Evolutionary conservation across 2,797 vertebrate species (phyloP), one percentile per base, ranked within the genome.

Genomic region (Enteromius unitaeniatus): DNA sequence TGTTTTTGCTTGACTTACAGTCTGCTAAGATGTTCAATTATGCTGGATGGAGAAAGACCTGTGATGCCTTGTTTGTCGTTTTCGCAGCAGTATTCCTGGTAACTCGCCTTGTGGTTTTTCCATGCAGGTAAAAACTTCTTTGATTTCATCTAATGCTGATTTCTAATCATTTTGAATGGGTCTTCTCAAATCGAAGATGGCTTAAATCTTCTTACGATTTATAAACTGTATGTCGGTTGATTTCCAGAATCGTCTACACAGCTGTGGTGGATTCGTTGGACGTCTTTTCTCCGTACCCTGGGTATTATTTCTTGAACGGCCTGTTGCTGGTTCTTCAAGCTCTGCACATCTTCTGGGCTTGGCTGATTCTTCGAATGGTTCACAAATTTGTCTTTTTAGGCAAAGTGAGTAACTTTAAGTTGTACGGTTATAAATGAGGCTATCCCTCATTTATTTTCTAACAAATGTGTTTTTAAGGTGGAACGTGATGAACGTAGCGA

Each of bases 291-390:
- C 95, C 97, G 3, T 99, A 97, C 92, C 94, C 95, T 1, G 97
- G 95, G 85, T 99, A 99, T 89, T 99, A 98, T 88, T 96, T 99
- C 68, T 93, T 98, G 91, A 97, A 98, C 8, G 3, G 1, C 2
- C 94, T 99, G 4, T 93, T 99, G 85, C 64, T 94, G 13, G 78
- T 94, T 49, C 95, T 99, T 53, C 98, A 99, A 89, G 68, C 92
- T 1, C 94, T 99, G 40, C 97, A 99, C 37, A 9, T 98, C 83
- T 99, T 98, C 93, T 99, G 98, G 98, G 96, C 97, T 14, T 95
- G 92, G 79, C 93, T 99, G 26, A 98, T 99, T 88, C 90, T 98
- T 65, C 95, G 94, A n/a, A 98, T 99, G 98, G 85, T 97, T 88
- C 93, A 86, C 91, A 96, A 93, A 86, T 97, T 98, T 88, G 28